phyloP scores from a whole-genome alignment of 1,140 invertebrate species.

The Drosophila varians region DNA sequence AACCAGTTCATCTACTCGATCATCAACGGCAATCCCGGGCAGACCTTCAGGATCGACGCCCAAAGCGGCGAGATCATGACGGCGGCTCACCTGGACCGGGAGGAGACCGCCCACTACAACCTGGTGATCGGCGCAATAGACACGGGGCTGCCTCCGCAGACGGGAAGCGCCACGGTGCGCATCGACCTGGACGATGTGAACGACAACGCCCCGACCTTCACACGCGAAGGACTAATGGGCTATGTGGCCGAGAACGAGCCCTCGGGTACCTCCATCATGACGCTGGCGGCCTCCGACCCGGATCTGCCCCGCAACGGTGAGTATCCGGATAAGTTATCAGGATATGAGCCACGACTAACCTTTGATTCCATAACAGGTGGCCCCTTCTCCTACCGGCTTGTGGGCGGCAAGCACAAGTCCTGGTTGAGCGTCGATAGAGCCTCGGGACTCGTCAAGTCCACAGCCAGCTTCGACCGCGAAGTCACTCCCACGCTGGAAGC shows the following conservation, averaged over 20 bases:
- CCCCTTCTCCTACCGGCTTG: slow-evolving; percentile 92
- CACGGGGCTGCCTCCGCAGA: slow-evolving; percentile 93
- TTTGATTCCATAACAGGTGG: slow-evolving; percentile 77
- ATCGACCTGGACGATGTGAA: slow-evolving; percentile 92
- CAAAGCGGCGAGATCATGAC: slow-evolving; percentile 93
- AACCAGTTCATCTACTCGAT: slow-evolving; percentile 97
- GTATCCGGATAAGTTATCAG: too few relatives aligned
- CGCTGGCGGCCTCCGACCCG: slow-evolving; percentile 92
- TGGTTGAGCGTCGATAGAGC: slow-evolving; percentile 86
- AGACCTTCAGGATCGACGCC: slow-evolving; percentile 95
- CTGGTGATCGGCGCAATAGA: slow-evolving; percentile 96
- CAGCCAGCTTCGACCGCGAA: slow-evolving; percentile 92
- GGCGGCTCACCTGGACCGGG: slow-evolving; percentile 90
- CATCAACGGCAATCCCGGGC: slow-evolving; percentile 91
- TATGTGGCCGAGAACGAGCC: slow-evolving; percentile 95
- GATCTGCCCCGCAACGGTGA: slow-evolving; percentile 94
- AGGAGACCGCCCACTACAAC: slow-evolving; percentile 90
- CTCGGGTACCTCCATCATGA: slow-evolving; percentile 92
- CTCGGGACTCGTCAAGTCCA: slow-evolving; percentile 92
- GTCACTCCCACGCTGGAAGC: slow-evolving; percentile 89
- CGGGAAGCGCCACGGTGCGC: slow-evolving; percentile 92
- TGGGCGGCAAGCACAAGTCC: slow-evolving; percentile 91
- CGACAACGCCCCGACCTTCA: slow-evolving; percentile 96
- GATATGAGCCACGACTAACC: too few relatives aligned
- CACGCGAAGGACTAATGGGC: slow-evolving; percentile 88